Percentiles rank a stretch among this genome's conserved stretches.
phyloP scores from a whole-genome alignment of 2,113 vertebrate genomes.

The Anarrhichthys ocellatus region DNA sequence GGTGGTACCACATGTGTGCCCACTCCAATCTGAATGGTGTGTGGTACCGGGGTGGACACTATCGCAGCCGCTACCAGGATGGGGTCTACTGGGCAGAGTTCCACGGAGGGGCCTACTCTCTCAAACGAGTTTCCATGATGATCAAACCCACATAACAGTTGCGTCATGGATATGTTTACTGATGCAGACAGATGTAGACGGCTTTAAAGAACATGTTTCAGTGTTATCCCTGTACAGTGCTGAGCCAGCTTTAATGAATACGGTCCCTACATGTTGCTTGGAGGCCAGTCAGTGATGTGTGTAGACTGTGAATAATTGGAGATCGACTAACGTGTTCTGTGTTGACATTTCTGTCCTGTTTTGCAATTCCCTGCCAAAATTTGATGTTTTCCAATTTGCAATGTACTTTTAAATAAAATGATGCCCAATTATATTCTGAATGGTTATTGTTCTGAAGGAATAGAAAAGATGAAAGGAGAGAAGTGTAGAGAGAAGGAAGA shows the following conservation, averaged over 20 bases:
- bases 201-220: background rate
- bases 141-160: slow-evolving; percentile 82
- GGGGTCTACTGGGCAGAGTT: slow-evolving; percentile 94
- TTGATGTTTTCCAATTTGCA: background rate
- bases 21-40: slow-evolving; percentile 93
- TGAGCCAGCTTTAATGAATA: slow-evolving; percentile 13
- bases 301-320: background rate
- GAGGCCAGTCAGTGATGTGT: background rate
- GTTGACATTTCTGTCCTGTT: background rate
- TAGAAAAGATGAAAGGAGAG: background rate
- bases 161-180: background rate
- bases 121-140: slow-evolving; percentile 89
- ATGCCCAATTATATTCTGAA: background rate
- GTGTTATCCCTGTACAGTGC: slow-evolving; percentile 18
- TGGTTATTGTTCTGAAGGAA: background rate
- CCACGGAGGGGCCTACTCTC: slow-evolving; percentile 90
- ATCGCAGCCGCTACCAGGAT: slow-evolving; percentile 91
- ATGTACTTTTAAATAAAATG: slow-evolving; percentile 7
- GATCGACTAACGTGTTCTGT: background rate
- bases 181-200: background rate
- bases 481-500: background rate
- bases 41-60: slow-evolving; percentile 92
- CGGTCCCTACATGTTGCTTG: background rate
- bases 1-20: slow-evolving; percentile 95
- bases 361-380: slow-evolving; percentile 15